These are phyloP conservation scores for Thumatha senex DNA, from an alignment of 2,888 invertebrate genomes.

Conservation along the genomic window DNA sequence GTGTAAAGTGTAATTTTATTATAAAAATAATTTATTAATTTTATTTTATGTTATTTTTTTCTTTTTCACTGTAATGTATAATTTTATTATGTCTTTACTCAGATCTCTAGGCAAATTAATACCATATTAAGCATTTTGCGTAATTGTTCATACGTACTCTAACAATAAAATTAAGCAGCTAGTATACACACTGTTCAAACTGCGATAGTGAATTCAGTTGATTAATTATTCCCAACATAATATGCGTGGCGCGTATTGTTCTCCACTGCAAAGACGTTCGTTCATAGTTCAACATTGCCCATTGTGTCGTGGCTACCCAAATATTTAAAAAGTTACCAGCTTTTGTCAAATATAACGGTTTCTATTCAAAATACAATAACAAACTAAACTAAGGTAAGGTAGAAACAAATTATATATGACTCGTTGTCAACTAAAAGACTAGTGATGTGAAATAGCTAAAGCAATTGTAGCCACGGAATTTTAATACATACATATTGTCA, in stretches of 20 bases:
- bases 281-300: conserved; percentile 20
- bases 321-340: conserved; percentile 23
- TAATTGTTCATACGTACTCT: too few relatives aligned
- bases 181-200: neutral
- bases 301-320: conserved; percentile 20
- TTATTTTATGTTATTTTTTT: too few relatives aligned
- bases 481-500: neutral
- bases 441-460: conserved; percentile 5
- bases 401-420: conserved; percentile 29
- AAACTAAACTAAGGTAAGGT: conserved; percentile 15
- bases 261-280: conserved; percentile 9
- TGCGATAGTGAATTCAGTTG: conserved; percentile 1
- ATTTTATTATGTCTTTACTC: too few relatives aligned
- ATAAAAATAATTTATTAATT: too few relatives aligned
- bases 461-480: neutral
- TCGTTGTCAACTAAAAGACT: conserved; percentile 28
- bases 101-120: too few relatives aligned
- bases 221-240: conserved; percentile 6
- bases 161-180: neutral
- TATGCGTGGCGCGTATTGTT: conserved; percentile 16
- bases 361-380: conserved; percentile 14
- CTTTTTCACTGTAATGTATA: too few relatives aligned
- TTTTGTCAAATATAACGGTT: conserved; percentile 25
- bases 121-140: too few relatives aligned
- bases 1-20: too few relatives aligned